Evolutionary conservation across 2,113 vertebrate genomes (phyloP), one percentile per base, ranked within the genome.

Genomic region (Motacilla tschutschensis): DNA sequence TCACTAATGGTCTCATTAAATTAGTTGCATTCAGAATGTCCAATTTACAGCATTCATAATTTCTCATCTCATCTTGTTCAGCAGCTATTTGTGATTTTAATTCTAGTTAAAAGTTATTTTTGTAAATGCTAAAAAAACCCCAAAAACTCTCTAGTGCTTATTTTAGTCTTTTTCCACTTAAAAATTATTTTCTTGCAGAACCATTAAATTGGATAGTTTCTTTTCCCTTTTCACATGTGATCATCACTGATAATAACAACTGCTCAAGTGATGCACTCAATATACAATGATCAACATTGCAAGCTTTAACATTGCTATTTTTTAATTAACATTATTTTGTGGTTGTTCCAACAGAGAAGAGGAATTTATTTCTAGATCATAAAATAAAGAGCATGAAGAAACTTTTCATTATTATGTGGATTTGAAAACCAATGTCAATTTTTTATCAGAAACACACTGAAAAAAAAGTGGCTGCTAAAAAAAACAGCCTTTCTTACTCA

Each of bases 241-340:
- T 55, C 43, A 63, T 66, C 44, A 35, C 13, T 82, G 43, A 70
- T 57, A 58, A 9, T 69, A 70, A 38, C 11, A 83, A 75, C 7
- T 14, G 4, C 28, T 35, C 38, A 46, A 83, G 70, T 22, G 83
- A 40, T 51, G 33, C 60, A 54, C 33, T 79, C 24, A 31, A 19
- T 74, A 48, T 35, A 20, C 5, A 63, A 17, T 59, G 19, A 83
- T 80, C 51, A 54, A 57, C 29, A 47, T 2, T 51, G 15, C 43
- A 63, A 47, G 85, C 40, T 85, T 85, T 79, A 43, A 35, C 28
- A 55, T 9, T 82, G 47, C 13, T 35, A 66, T 85, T 89, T 89
- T 14, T 70, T 74, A 85, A 78, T 85, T 83, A 88, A 55, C 48
- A 74, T 73, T 62, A 83, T 89, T 91, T 78, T 85, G 26, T 88